Conservation (phyloP, 2,797 vertebrate genomes). For the Sebastes steindachneri region DNA sequence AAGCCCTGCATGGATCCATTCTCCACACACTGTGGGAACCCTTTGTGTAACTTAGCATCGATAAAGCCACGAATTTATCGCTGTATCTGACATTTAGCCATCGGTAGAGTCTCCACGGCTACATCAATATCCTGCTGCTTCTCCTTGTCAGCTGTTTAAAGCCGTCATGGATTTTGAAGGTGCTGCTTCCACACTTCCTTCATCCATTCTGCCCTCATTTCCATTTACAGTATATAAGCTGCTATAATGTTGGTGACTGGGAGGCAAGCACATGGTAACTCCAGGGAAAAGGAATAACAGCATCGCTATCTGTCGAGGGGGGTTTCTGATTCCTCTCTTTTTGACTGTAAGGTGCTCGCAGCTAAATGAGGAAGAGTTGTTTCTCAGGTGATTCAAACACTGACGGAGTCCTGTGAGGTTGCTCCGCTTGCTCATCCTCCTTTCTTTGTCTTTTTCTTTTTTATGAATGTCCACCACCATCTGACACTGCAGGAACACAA, state of each 20-base stretch:
- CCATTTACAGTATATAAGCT: slow-evolving; percentile 44
- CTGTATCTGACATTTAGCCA: slow-evolving; percentile 29
- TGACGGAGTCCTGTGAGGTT: slow-evolving; percentile 21
- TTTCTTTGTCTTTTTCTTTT: slow-evolving; percentile 14
- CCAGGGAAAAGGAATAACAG: slow-evolving; percentile 33
- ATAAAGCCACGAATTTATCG: slow-evolving; percentile 18
- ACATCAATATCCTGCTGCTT: slow-evolving; percentile 32
- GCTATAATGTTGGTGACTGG: slow-evolving; percentile 21
- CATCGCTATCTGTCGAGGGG: slow-evolving; percentile 6
- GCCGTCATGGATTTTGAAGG: slow-evolving; percentile 37
- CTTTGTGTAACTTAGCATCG: background rate
- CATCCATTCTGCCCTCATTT: slow-evolving; percentile 50
- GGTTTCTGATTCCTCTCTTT: slow-evolving; percentile 23
- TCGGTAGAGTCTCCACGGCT: slow-evolving; percentile 16
- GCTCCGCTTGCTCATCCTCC: slow-evolving; percentile 27
- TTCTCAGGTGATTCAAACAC: slow-evolving; percentile 7
- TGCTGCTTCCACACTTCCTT: slow-evolving; percentile 47
- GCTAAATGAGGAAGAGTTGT: slow-evolving; percentile 22
- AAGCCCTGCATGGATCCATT: background rate
- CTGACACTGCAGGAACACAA: slow-evolving; percentile 37
- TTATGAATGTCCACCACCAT: slow-evolving; percentile 41
- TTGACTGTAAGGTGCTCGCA: slow-evolving; percentile 1
- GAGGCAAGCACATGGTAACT: slow-evolving; percentile 35
- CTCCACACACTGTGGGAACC: background rate
- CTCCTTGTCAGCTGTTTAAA: slow-evolving; percentile 51